phyloP scores from a whole-genome alignment of 2,888 invertebrate genomes.

The Synanthedon formicaeformis region DNA sequence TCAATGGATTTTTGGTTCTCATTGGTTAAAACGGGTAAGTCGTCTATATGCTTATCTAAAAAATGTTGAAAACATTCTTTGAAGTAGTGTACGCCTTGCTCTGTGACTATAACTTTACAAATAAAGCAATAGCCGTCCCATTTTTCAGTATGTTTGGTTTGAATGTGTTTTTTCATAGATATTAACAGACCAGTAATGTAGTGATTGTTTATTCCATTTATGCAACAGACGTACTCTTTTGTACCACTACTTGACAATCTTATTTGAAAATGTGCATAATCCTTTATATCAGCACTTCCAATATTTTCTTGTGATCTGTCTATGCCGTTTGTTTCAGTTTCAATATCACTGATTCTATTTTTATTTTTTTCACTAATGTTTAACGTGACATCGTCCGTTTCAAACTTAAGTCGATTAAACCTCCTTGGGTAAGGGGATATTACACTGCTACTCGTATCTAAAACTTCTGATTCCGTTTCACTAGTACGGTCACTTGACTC shows the following conservation, averaged over 20 bases:
- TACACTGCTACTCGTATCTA: neutral
- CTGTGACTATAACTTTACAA: constrained; percentile 58
- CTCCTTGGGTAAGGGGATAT: constrained; percentile 1
- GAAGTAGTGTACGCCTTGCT: constrained; percentile 41
- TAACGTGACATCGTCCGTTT: constrained; percentile 28
- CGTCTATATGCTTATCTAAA: constrained; percentile 49
- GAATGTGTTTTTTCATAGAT: constrained; percentile 57
- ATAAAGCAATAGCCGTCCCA: constrained; percentile 71
- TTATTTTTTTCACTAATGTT: neutral
- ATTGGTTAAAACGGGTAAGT: constrained; percentile 30
- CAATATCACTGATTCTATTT: no score
- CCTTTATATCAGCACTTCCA: constrained; percentile 11
- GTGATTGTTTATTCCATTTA: constrained; percentile 41
- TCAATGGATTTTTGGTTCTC: constrained; percentile 4
- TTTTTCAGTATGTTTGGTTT: constrained; percentile 42
- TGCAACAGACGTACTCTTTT: constrained; percentile 54
- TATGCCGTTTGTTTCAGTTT: no score
- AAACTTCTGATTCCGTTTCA: constrained; percentile 8
- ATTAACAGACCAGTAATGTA: constrained; percentile 50
- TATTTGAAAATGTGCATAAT: constrained; percentile 48
- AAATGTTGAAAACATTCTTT: constrained; percentile 55
- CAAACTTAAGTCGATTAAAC: constrained; percentile 19
- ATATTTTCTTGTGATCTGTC: no score
- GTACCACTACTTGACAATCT: constrained; percentile 28
- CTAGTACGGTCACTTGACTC: constrained; percentile 11